Percentiles rank a stretch among this genome's conserved stretches.
phyloP scores from a whole-genome alignment of 2,797 vertebrate species.

The Perodicticus potto region DNA sequence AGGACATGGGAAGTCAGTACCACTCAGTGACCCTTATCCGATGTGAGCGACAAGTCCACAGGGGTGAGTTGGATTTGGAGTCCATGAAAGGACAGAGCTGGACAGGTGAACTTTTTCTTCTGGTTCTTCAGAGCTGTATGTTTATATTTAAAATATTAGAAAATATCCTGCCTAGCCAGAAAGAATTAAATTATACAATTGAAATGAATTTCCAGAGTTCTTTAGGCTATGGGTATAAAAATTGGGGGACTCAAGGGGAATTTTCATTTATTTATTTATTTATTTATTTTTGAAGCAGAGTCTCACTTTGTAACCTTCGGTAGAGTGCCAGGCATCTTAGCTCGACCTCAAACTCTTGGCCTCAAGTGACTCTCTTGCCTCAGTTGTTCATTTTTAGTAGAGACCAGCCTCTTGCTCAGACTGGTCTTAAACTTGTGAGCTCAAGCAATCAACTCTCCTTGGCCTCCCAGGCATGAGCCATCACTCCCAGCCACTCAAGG shows the following conservation, averaged over 20 bases:
- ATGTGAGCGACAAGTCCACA: rapidly evolving
- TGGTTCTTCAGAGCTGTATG: neutral
- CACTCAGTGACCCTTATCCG: rapidly evolving
- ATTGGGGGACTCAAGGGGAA: neutral
- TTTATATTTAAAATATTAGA: neutral
- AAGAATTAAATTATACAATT: neutral
- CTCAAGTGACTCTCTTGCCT: too few species aligned
- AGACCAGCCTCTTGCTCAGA: too few species aligned
- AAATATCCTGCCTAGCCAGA: neutral
- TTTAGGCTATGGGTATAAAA: neutral
- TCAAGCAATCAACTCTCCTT: too few species aligned
- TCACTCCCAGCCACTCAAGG: neutral
- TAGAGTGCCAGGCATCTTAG: too few species aligned
- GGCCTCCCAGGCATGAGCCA: too few species aligned
- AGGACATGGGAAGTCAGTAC: neutral
- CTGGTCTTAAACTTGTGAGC: too few species aligned
- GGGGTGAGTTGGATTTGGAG: rapidly evolving
- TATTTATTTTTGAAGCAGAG: too few species aligned
- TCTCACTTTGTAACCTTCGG: too few species aligned
- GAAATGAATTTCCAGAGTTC: neutral
- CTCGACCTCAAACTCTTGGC: too few species aligned
- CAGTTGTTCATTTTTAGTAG: too few species aligned
- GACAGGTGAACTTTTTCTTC: neutral
- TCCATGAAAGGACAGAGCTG: too few species aligned
- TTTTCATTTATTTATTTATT: too few species aligned